Evolutionary conservation across 2,888 invertebrate species (phyloP).

Genomic region (Meliscaeva auricollis): DNA sequence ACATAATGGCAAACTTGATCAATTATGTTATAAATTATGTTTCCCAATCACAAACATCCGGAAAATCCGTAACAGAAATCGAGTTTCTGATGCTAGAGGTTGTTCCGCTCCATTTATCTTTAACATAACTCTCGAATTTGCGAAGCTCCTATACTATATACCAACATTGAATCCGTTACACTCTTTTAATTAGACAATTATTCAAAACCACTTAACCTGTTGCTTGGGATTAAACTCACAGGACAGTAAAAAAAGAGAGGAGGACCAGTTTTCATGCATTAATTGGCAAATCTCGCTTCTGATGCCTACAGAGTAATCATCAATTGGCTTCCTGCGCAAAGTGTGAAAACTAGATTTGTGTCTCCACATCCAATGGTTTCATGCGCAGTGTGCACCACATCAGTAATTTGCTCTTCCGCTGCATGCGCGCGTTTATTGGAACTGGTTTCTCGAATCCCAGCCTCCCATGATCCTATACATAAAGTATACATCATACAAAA

Average conservation of each 20-base stretch:
- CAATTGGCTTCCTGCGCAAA: slow-evolving; percentile 40
- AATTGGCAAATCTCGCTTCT: slow-evolving; percentile 43
- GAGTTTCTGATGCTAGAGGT: background rate
- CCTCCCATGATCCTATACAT: background rate
- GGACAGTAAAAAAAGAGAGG: background rate
- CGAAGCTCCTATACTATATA: background rate
- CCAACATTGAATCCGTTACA: slow-evolving; percentile 9
- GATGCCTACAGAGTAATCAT: background rate
- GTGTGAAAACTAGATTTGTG: slow-evolving; percentile 71
- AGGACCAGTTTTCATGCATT: slow-evolving; percentile 55
- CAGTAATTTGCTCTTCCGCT: slow-evolving; percentile 18
- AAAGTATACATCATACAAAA: too few relatives aligned
- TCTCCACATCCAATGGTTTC: slow-evolving; percentile 15
- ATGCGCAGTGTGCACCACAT: slow-evolving; percentile 1
- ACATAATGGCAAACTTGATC: too few relatives aligned
- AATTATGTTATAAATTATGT: too few relatives aligned
- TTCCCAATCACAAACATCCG: background rate
- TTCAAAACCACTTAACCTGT: slow-evolving; percentile 68
- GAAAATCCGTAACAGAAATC: background rate
- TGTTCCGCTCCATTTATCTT: slow-evolving; percentile 5
- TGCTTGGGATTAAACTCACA: slow-evolving; percentile 50
- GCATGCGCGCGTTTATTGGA: slow-evolving; percentile 23
- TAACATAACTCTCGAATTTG: background rate
- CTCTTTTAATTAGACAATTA: slow-evolving; percentile 67
- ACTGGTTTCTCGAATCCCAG: slow-evolving; percentile 35